A percentile compares a stretch with the other conserved stretches of the same genome.
Evolutionary conservation across 64 coral and sea anemone genomes (phyloP).

Genomic region (Pocillopora verrucosa): DNA sequence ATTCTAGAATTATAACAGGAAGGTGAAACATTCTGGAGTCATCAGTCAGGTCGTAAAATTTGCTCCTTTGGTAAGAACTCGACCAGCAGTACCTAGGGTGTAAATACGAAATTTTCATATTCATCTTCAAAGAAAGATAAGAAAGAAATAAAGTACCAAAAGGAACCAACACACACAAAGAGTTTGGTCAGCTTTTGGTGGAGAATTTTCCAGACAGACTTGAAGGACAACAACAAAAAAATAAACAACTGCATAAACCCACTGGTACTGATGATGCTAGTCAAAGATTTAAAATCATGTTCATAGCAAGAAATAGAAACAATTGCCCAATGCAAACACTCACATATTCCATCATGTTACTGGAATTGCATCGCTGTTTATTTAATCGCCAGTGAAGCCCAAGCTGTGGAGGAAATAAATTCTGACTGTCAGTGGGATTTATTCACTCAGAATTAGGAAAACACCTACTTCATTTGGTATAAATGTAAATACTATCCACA

Average conservation of each 20-base stretch:
- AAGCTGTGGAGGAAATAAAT: slow-evolving; percentile 65
- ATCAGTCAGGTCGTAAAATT: slow-evolving; percentile 94
- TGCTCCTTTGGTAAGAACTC: slow-evolving; percentile 95
- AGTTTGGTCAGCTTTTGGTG: too few relatives aligned
- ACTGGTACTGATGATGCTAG: too few relatives aligned
- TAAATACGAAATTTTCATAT: not conserved
- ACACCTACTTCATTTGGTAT: too few relatives aligned
- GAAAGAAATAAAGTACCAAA: not conserved
- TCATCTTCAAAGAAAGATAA: not conserved
- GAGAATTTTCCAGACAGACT: too few relatives aligned
- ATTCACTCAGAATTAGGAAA: not conserved
- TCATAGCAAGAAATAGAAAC: not conserved
- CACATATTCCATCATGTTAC: slow-evolving; percentile 99
- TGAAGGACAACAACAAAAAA: too few relatives aligned
- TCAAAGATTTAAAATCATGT: not conserved
- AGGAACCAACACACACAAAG: too few relatives aligned
- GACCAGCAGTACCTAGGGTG: slow-evolving; percentile 87
- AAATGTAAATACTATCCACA: too few relatives aligned
- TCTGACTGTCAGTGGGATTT: not conserved
- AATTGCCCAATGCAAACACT: slow-evolving; percentile 25
- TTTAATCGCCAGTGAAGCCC: slow-evolving; percentile 87
- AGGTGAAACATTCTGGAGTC: not conserved
- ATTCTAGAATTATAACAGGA: slow-evolving; percentile 14
- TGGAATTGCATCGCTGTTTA: slow-evolving; percentile 91
- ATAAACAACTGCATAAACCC: too few relatives aligned